Conservation (phyloP, 2,888 invertebrate genomes). For the Epirrhoe alternata region DNA sequence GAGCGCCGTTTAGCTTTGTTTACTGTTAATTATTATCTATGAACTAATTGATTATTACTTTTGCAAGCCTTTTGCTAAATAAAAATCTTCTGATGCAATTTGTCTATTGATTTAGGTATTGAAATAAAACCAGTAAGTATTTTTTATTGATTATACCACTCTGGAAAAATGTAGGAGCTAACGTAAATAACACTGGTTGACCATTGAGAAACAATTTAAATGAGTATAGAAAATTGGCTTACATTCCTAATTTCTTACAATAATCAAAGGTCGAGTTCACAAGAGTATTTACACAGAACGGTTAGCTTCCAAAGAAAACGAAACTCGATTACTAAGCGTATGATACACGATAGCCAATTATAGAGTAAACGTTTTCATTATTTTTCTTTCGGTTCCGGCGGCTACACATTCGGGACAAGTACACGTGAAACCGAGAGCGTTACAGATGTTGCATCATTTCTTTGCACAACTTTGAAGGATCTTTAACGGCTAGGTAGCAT, state of each 20-base stretch:
- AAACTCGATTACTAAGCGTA: slow-evolving; percentile 39
- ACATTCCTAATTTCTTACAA: not conserved
- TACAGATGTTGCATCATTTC: slow-evolving; percentile 64
- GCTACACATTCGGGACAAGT: slow-evolving; percentile 80
- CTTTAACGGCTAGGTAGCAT: slow-evolving; percentile 24
- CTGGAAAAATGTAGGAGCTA: not conserved
- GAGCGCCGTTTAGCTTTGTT: slow-evolving; percentile 50
- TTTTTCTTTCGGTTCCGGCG: slow-evolving; percentile 78
- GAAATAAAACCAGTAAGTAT: not conserved
- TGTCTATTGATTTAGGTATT: not conserved
- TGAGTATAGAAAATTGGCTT: not conserved
- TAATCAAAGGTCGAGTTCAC: slow-evolving; percentile 4
- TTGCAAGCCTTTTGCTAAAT: slow-evolving; percentile 5
- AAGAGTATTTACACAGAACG: slow-evolving; percentile 9
- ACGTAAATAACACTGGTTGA: not conserved
- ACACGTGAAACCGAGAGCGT: slow-evolving; percentile 82
- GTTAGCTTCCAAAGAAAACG: slow-evolving; percentile 17
- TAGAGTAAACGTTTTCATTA: slow-evolving; percentile 74
- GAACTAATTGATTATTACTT: slow-evolving; percentile 19
- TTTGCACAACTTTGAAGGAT: slow-evolving; percentile 35
- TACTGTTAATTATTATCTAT: slow-evolving; percentile 33
- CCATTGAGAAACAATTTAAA: not conserved
- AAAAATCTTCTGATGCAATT: slow-evolving; percentile 7
- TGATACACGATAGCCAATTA: slow-evolving; percentile 58
- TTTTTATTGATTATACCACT: not conserved